A percentile compares a stretch with the other conserved stretches of the same genome.
These are phyloP conservation scores for Erithacus rubecula DNA, from an alignment of 2,797 vertebrate species.

Conservation along the genomic window DNA sequence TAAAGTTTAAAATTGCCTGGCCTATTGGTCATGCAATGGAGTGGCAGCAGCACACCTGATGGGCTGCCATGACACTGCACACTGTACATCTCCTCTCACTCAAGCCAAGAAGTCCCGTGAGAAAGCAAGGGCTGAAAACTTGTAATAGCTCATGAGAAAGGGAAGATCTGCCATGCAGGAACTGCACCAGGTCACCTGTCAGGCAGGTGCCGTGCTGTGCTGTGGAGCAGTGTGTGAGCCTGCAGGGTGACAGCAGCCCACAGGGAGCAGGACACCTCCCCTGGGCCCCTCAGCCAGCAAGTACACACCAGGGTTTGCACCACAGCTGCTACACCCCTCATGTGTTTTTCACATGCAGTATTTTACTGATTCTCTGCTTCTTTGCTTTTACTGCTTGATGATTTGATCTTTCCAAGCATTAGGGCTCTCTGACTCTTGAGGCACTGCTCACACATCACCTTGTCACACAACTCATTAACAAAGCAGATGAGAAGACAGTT, in stretches of 20 bases:
- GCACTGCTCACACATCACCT: background rate
- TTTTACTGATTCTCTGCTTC: background rate
- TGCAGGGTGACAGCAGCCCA: background rate
- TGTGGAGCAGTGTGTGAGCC: accelerated
- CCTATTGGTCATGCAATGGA: background rate
- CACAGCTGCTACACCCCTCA: background rate
- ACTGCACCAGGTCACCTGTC: background rate
- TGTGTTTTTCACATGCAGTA: background rate
- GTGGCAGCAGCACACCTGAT: background rate
- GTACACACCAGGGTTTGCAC: background rate
- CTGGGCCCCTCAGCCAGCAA: background rate
- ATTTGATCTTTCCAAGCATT: background rate
- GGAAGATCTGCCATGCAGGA: background rate
- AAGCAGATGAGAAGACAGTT: background rate
- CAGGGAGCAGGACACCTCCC: accelerated
- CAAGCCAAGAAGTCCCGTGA: accelerated
- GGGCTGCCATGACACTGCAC: background rate
- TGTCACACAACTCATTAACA: background rate
- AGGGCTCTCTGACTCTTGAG: background rate
- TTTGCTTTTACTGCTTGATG: background rate
- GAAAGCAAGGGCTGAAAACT: background rate
- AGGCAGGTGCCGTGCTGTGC: background rate
- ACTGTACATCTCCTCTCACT: background rate
- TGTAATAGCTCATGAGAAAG: background rate
- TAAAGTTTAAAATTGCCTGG: background rate